Conservation (phyloP, 2,113 vertebrate species). For the Lamprotornis superbus region DNA sequence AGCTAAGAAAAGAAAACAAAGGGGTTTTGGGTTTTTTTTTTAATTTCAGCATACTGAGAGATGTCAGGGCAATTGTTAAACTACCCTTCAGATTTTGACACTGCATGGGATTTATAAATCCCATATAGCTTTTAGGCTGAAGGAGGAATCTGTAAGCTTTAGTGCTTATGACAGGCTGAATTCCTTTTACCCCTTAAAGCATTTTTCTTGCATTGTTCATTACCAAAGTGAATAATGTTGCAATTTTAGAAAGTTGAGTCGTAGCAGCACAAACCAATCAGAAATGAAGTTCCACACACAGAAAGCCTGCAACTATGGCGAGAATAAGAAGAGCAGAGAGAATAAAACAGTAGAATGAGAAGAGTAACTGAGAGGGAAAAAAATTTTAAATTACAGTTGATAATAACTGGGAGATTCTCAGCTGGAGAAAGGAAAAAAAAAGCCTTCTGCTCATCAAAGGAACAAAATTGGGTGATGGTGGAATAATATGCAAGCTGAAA, state of each 20-base stretch:
- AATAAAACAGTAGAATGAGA: not conserved
- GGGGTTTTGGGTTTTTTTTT: not conserved
- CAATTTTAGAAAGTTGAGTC: not conserved
- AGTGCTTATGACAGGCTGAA: not conserved
- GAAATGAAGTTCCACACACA: not conserved
- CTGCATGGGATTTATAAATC: not conserved
- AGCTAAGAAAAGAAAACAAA: not conserved
- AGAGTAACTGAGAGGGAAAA: accelerated
- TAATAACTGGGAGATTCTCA: not conserved
- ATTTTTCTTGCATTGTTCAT: conserved; percentile 17
- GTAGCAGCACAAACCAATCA: not conserved
- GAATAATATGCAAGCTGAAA: not conserved
- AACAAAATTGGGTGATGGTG: not conserved
- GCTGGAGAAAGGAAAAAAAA: not conserved
- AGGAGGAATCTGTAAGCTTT: not conserved
- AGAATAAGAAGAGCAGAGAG: not conserved
- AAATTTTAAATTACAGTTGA: not conserved
- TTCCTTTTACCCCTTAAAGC: not conserved
- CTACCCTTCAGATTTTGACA: not conserved
- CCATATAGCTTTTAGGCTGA: not conserved
- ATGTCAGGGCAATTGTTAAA: not conserved
- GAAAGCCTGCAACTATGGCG: not conserved
- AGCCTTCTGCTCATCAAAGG: not conserved
- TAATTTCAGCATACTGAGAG: not conserved
- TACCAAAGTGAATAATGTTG: not conserved